Conservation (phyloP, 2,888 invertebrate species). For the Elysia crispata region DNA sequence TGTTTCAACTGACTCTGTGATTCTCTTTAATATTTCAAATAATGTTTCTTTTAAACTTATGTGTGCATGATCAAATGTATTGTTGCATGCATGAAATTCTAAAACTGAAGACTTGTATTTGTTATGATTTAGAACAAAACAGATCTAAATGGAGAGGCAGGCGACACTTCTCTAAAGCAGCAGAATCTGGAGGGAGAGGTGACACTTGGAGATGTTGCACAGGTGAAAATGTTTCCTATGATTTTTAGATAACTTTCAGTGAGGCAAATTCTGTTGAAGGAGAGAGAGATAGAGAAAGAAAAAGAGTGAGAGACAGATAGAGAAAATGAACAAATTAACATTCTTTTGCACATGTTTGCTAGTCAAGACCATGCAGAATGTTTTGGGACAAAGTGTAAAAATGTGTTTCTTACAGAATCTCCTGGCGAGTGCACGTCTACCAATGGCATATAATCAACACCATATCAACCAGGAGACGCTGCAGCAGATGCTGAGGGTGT, state of each 20-base stretch:
- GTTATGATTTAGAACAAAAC: not conserved
- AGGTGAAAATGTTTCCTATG: constrained; percentile 52
- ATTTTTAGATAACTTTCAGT: not conserved
- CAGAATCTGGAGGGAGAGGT: constrained; percentile 55
- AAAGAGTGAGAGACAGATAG: not conserved
- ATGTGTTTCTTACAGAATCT: constrained; percentile 14
- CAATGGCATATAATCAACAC: constrained; percentile 28
- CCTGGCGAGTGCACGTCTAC: not conserved
- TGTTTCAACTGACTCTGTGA: too few relatives aligned
- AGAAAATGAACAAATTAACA: not conserved
- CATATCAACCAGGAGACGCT: constrained; percentile 27
- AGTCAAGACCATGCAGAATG: too few relatives aligned
- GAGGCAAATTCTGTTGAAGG: too few relatives aligned
- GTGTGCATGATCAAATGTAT: too few relatives aligned
- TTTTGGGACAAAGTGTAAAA: too few relatives aligned
- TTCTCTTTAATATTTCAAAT: too few relatives aligned
- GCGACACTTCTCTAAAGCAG: not conserved
- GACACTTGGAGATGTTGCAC: constrained; percentile 58
- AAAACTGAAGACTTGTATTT: too few relatives aligned
- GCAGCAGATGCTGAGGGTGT: constrained; percentile 55
- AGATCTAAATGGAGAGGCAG: constrained; percentile 12
- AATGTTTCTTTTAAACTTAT: too few relatives aligned
- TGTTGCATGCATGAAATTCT: too few relatives aligned
- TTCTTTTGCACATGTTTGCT: not conserved
- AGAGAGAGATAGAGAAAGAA: not conserved